phyloP scores from a whole-genome alignment of 2,888 invertebrate species.

The Dermolepida albohirtum region DNA sequence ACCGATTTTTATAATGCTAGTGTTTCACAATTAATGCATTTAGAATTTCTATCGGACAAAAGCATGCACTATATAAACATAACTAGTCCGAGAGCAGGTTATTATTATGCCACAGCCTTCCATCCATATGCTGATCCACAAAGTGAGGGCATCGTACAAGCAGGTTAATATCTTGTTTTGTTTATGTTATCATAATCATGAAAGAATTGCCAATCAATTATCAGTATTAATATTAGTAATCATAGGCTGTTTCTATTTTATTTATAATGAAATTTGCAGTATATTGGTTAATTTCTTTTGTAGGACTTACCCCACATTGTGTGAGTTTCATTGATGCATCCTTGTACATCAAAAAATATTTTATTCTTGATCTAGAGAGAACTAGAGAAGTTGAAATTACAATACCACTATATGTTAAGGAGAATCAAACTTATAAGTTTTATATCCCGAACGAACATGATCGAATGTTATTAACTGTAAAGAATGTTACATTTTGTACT shows the following conservation, averaged over 20 bases:
- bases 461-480: conserved; percentile 54
- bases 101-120: conserved; percentile 85
- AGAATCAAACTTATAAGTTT: conserved; percentile 58
- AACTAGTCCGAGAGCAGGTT: conserved; percentile 77
- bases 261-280: neutral
- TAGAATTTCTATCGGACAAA: conserved; percentile 74
- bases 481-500: conserved; percentile 52
- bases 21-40: conserved; percentile 67
- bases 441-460: conserved; percentile 55
- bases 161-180: conserved; percentile 69
- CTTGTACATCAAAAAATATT: conserved; percentile 52
- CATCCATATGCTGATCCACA: conserved; percentile 82
- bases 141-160: conserved; percentile 77
- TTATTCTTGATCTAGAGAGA: conserved; percentile 51
- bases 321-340: conserved; percentile 62
- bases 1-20: conserved; percentile 57
- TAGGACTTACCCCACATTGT: conserved; percentile 73
- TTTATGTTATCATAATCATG: neutral
- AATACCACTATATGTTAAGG: conserved; percentile 42
- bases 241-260: neutral
- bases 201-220: no score
- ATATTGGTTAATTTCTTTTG: conserved; percentile 54
- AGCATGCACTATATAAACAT: conserved; percentile 71
- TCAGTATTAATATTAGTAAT: no score
- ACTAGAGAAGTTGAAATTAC: conserved; percentile 49